These are phyloP conservation scores for Hypotaenidia philippensis DNA, from an alignment of 2,797 vertebrate species.

Conservation along the genomic window DNA sequence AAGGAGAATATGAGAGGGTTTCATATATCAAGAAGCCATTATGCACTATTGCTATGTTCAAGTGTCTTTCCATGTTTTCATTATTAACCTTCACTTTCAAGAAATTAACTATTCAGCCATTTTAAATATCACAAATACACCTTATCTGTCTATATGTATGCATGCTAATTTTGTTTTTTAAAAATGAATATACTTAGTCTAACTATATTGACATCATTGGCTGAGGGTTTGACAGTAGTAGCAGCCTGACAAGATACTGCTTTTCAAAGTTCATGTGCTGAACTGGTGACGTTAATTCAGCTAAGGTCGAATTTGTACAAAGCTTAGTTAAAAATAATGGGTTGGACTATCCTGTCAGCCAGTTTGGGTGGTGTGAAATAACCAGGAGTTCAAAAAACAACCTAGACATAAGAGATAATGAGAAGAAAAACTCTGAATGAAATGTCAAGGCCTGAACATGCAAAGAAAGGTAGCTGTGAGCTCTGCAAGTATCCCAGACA, in stretches of 20 bases:
- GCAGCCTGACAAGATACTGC: neutral
- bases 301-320: slow-evolving; percentile 17
- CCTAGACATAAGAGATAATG: neutral
- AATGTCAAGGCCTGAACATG: neutral
- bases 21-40: neutral
- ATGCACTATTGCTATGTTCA: neutral
- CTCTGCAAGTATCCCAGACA: neutral
- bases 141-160: neutral
- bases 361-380: neutral
- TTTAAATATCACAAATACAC: neutral
- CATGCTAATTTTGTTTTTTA: neutral
- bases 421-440: neutral
- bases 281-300: neutral
- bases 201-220: neutral
- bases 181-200: neutral
- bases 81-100: neutral
- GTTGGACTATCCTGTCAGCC: neutral
- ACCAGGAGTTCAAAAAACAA: neutral
- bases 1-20: neutral
- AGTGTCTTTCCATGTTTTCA: neutral
- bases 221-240: neutral
- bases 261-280: neutral
- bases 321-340: neutral
- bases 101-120: neutral
- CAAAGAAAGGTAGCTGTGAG: neutral